phyloP scores from a whole-genome alignment of 1,140 invertebrate species.

The Diploscapter pachys region DNA sequence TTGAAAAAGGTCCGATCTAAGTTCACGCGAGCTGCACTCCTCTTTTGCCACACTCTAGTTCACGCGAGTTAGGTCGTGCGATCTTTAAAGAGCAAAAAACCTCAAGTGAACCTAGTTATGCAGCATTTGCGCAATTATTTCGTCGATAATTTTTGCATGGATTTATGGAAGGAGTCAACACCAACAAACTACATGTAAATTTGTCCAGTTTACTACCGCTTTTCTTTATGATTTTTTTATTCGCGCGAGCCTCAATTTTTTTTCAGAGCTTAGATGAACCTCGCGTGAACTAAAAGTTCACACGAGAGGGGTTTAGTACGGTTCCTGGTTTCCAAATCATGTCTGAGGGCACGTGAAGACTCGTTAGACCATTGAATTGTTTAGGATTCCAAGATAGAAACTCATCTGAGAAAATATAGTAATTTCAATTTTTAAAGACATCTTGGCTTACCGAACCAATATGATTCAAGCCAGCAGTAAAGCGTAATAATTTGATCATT shows the following conservation, averaged over 20 bases:
- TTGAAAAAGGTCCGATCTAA: too few relatives aligned
- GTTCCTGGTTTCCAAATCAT: conserved; percentile 45
- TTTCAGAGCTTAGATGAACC: conserved; percentile 23
- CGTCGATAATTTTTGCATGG: too few relatives aligned
- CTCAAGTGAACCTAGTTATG: too few relatives aligned
- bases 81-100: too few relatives aligned
- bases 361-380: conserved; percentile 42
- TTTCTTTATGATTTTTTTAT: neutral
- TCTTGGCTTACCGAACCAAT: neutral
- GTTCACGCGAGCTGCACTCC: too few relatives aligned
- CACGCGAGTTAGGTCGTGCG: too few relatives aligned
- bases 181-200: too few relatives aligned
- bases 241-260: conserved; percentile 3
- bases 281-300: conserved; percentile 50
- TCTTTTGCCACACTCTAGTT: too few relatives aligned
- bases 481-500: conserved; percentile 55
- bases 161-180: too few relatives aligned
- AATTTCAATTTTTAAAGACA: neutral
- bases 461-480: conserved; percentile 52
- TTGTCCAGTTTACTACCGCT: too few relatives aligned
- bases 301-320: too few relatives aligned
- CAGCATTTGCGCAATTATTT: too few relatives aligned
- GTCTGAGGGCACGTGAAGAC: conserved; percentile 43
- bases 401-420: conserved; percentile 29
- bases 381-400: conserved; percentile 43